Evolutionary conservation across 2,888 invertebrate species (phyloP).

Genomic region (Bedellia somnulentella): DNA sequence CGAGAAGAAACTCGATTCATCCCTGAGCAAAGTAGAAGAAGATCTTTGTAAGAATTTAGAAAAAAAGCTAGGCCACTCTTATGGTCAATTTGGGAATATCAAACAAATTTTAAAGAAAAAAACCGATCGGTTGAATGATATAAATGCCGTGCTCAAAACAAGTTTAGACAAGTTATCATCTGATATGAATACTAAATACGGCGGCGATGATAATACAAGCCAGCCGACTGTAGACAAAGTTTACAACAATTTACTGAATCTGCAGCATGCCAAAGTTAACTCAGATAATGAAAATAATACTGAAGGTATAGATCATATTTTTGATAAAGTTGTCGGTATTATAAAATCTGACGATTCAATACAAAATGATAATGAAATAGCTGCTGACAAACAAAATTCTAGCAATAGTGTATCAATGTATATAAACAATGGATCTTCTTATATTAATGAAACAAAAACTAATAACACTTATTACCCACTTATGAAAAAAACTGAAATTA

Average conservation of each 20-base stretch:
- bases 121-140: constrained; percentile 20
- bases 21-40: constrained; percentile 15
- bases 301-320: constrained; percentile 18
- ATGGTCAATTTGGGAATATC: constrained; percentile 16
- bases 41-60: constrained; percentile 15
- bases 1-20: constrained; percentile 13
- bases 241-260: constrained; percentile 20
- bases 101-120: constrained; percentile 19
- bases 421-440: no score
- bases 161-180: constrained; percentile 25
- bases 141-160: constrained; percentile 21
- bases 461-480: no score
- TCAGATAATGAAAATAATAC: constrained; percentile 17
- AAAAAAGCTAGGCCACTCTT: constrained; percentile 12
- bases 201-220: constrained; percentile 13
- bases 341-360: no score
- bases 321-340: constrained; percentile 16
- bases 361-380: no score
- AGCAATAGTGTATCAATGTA: no score
- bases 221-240: constrained; percentile 19
- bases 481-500: no score
- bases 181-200: constrained; percentile 16
- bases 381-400: no score
- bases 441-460: no score
- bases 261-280: constrained; percentile 23